These are phyloP conservation scores for Hedya salicella DNA, from an alignment of 2,888 invertebrate genomes.

Conservation along the genomic window DNA sequence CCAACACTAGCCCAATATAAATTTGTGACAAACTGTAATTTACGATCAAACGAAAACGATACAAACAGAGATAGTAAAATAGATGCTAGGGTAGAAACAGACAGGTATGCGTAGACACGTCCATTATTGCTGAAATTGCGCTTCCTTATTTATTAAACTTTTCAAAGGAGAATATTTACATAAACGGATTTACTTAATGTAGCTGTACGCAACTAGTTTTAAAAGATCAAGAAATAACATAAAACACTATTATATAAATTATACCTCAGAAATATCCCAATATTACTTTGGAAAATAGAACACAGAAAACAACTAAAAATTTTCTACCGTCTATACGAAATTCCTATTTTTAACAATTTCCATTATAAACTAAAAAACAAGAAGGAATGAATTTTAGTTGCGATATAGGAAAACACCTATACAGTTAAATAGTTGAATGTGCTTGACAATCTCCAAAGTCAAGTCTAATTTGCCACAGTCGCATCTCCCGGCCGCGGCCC, in stretches of 20 bases:
- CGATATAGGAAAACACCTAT: constrained; percentile 61
- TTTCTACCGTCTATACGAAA: constrained; percentile 46
- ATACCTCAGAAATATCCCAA: constrained; percentile 60
- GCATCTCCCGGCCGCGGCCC: not conserved
- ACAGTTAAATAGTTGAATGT: constrained; percentile 48
- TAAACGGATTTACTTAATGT: constrained; percentile 68
- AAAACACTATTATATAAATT: constrained; percentile 53
- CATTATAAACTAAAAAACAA: constrained; percentile 68
- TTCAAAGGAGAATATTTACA: constrained; percentile 77
- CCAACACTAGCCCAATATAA: constrained; percentile 31
- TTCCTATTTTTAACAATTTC: constrained; percentile 63
- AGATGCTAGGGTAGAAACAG: constrained; percentile 47
- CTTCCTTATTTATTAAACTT: constrained; percentile 54
- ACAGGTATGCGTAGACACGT: constrained; percentile 48
- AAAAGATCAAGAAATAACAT: constrained; percentile 55
- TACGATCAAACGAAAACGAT: constrained; percentile 31
- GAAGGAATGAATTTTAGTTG: constrained; percentile 77
- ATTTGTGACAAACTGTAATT: constrained; percentile 45
- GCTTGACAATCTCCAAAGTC: constrained; percentile 45
- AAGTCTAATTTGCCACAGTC: not conserved
- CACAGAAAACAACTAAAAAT: constrained; percentile 61
- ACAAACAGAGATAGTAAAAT: constrained; percentile 43
- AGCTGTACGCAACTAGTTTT: constrained; percentile 63
- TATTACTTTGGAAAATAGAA: constrained; percentile 64
- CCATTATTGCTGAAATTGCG: constrained; percentile 57